Base-by-base conservation (phyloP, 1,140 invertebrate species). In the Atta colombica region DNA sequence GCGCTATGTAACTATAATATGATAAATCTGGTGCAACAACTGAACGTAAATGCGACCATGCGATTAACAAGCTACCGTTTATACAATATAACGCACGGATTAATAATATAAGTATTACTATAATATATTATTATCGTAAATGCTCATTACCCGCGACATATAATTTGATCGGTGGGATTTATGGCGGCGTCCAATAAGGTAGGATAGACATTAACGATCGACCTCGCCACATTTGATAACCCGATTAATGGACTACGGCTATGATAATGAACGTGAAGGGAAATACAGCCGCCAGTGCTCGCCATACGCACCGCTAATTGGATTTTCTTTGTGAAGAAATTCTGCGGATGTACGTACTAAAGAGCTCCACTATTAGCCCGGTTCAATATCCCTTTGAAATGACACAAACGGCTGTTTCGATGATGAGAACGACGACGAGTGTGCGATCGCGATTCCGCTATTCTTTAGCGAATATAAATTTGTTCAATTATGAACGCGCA, bases 291-390 rank as follows among this genome's bases (percentile, higher is more conserved):
- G 61, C 81, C 28, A 28, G 28, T 49, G n/a, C 31, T 65, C 66
- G 53, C 31, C 28, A 49, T 35, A 31, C 45, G 31, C 66, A 69
- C 28, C 21, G 75, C 69, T 90, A 90, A 90, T 90, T 88, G 77
- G 72, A 90, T 90, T 88, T 75, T 78, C 81, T 88, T 90, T 88
- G 88, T 63, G 18, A 77, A 75, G 58, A 85, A 84, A 77, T 85
- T 84, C 65, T 66, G 31, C 45, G 25, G 58, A 66, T 77, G 60
- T 74, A 60, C 14, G 51, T 55, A 80, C 63, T 85, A 69, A 66
- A 85, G 55, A 25, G 31, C 65, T 10, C 39, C 53, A 5, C 71
- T 77, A 72, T 82, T 78, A 60, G 71, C 53, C 39, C 45, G 31
- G 31, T 5, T 31, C 53, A 53, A 35, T 25, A 72, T 61, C 16